Evolutionary conservation across 37 sponge, comb jelly and placozoan genomes (phyloP), one percentile per base, ranked within the genome.

Genomic region (Tethya wilhelma): DNA sequence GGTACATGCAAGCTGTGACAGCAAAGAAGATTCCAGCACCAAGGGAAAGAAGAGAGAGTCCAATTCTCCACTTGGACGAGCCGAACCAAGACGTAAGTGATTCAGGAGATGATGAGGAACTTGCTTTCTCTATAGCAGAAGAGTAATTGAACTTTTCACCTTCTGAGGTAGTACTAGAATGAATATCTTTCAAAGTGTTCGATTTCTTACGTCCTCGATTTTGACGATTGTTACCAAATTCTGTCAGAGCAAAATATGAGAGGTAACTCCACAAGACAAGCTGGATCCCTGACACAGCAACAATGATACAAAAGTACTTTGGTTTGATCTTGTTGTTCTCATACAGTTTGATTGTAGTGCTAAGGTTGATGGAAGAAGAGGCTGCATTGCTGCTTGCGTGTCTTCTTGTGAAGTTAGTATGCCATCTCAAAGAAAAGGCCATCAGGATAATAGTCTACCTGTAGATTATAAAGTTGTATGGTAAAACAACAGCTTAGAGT

Each of bases 191-290:
- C 3, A 53, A 53, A 45, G 32, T 12, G 30, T 67, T 31, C 0
- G 17, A 23, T 70, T 70, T 70, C 44, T n/a, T n/a, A n/a, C n/a
- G 29, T 59, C 5, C 57, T 57, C 28, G 1, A 23, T 26, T 1
- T 19, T 64, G 6, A 44, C 26, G 25, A n/a, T 3, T 31, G 8
- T 33, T 37, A 20, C 28, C 30, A 5, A 80, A 38, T 28, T 85
- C 71, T 32, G 49, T 46, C 29, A 85, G 56, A 38, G 87, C 87
- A 81, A 70, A 81, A 63, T 75, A 77, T 8, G 91, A 73, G 6
- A 90, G 82, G 59, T 85, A 90, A 26, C 49, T 45, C 91, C 91
- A 90, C 44, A 85, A 76, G 2, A 62, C 63, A 69, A 90, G 69
- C 26, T 90, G 91, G 4, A 90, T 25, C 7, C 80, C 71, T 38